These are phyloP conservation scores for Phalacrocorax aristotelis DNA, from an alignment of 2,113 vertebrate species.

Conservation along the genomic window DNA sequence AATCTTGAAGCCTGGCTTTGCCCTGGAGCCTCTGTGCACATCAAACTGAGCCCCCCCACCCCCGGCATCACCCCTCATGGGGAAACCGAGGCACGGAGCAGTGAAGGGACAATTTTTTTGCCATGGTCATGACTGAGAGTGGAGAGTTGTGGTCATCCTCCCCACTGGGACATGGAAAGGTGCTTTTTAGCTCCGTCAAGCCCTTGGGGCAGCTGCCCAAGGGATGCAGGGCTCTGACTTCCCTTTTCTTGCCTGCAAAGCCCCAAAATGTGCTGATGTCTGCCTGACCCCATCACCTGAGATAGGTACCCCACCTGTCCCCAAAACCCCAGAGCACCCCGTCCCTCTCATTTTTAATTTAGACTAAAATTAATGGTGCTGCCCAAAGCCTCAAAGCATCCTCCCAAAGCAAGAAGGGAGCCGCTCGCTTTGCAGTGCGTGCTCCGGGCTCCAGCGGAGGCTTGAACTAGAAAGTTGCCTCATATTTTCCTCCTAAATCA, in stretches of 20 bases:
- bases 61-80: fast-evolving
- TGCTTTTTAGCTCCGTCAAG: fast-evolving
- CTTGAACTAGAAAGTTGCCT: constrained; percentile 45
- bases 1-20: neutral
- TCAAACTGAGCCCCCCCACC: neutral
- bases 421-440: fast-evolving
- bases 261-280: fast-evolving
- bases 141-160: neutral
- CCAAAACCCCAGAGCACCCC: neutral
- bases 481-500: constrained; percentile 43
- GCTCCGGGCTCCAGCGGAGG: neutral
- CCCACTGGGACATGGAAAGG: fast-evolving
- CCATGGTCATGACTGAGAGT: neutral
- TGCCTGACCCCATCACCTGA: neutral
- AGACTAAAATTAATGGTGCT: fast-evolving
- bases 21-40: fast-evolving
- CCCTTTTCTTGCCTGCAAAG: neutral
- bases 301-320: neutral
- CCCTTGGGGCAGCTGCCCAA: neutral
- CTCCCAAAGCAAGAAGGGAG: neutral
- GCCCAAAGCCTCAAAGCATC: neutral
- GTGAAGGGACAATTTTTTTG: fast-evolving
- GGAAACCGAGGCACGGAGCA: neutral
- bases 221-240: no score
- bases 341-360: neutral